phyloP scores from a whole-genome alignment of 2,888 invertebrate species.

The Quadriops clusia region DNA sequence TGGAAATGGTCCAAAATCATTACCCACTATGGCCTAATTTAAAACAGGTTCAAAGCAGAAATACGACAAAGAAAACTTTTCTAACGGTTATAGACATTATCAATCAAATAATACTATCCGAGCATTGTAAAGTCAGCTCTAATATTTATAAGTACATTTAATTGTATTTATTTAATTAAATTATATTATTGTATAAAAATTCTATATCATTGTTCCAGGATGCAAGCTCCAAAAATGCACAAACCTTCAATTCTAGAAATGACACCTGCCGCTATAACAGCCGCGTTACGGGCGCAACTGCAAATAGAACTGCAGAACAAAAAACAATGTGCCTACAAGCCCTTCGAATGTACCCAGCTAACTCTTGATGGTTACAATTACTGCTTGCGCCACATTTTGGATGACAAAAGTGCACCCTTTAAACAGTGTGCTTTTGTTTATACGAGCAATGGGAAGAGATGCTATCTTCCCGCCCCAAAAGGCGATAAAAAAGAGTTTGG shows the following conservation, averaged over 20 bases:
- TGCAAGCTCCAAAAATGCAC: conserved; percentile 15
- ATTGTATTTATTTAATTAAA: neutral
- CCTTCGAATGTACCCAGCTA: conserved; percentile 54
- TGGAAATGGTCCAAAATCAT: no score
- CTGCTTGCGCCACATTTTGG: conserved; percentile 73
- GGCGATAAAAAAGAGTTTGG: conserved; percentile 52
- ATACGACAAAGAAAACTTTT: no score
- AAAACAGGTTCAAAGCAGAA: no score
- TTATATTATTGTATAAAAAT: neutral
- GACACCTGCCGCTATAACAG: conserved; percentile 18
- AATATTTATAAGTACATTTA: neutral
- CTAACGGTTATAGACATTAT: no score
- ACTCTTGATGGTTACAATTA: conserved; percentile 61
- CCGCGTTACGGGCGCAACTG: conserved; percentile 38
- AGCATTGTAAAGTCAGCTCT: no score
- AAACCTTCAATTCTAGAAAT: conserved; percentile 10
- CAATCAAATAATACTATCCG: no score
- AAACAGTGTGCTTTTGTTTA: conserved; percentile 65
- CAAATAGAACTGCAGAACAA: conserved; percentile 51
- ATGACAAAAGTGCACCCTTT: conserved; percentile 74
- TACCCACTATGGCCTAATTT: no score
- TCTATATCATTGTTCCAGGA: conserved; percentile 13
- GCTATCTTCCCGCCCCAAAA: conserved; percentile 65
- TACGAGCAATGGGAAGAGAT: conserved; percentile 57
- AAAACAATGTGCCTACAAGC: conserved; percentile 48